phyloP scores from a whole-genome alignment of 2,113 vertebrate species.

The Vombatus ursinus region DNA sequence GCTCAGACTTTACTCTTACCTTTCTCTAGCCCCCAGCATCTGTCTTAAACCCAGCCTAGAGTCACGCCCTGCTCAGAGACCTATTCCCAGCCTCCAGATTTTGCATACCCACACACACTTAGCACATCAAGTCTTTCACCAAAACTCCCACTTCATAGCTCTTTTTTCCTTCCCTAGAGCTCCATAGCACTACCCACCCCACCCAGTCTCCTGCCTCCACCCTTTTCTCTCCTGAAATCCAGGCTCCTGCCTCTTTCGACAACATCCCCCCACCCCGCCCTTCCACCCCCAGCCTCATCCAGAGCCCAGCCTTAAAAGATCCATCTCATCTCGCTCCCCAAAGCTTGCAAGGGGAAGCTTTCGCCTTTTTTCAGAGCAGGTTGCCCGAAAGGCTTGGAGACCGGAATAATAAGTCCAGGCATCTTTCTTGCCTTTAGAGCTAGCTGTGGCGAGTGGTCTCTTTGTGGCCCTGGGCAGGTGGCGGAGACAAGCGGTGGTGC shows the following conservation, averaged over 20 bases:
- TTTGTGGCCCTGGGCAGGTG: background rate
- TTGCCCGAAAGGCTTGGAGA: background rate
- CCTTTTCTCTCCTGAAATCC: background rate
- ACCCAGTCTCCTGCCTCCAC: slow-evolving; percentile 44
- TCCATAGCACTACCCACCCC: background rate
- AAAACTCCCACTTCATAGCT: background rate
- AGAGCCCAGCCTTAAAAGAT: background rate
- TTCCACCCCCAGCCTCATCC: slow-evolving; percentile 41
- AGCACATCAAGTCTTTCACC: background rate
- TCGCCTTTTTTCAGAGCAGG: background rate
- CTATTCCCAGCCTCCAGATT: background rate
- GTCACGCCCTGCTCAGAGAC: background rate
- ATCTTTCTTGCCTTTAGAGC: slow-evolving; percentile 4
- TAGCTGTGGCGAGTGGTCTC: background rate
- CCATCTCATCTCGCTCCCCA: background rate
- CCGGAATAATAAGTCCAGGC: background rate
- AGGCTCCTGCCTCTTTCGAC: background rate
- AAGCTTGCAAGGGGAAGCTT: slow-evolving; percentile 19
- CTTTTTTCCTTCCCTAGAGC: background rate
- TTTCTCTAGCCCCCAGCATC: slow-evolving; percentile 41
- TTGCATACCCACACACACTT: background rate
- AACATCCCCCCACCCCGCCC: background rate
- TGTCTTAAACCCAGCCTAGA: background rate
- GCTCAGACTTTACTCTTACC: background rate
- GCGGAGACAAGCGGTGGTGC: background rate